phyloP scores from a whole-genome alignment of 2,113 vertebrate species.

The Vulpes ferrilata region DNA sequence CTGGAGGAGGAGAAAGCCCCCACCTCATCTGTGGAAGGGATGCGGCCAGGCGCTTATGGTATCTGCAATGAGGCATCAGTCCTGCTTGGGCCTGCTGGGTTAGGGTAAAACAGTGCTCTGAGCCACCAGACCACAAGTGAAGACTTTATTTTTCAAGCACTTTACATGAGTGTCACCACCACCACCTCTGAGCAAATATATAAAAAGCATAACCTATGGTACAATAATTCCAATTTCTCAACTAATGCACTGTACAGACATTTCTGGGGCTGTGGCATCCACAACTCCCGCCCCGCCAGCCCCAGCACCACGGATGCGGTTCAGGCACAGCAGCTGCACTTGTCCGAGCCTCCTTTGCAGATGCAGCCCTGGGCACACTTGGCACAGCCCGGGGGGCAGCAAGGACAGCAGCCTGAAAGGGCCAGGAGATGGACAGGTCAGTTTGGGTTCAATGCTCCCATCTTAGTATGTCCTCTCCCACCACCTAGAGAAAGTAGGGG shows the following conservation, averaged over 20 bases:
- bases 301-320: fast-evolving
- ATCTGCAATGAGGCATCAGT: neutral
- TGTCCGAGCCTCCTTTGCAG: conserved; percentile 92
- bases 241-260: neutral
- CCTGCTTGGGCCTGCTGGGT: neutral
- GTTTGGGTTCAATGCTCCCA: neutral
- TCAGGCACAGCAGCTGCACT: conserved; percentile 95
- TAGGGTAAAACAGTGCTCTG: neutral
- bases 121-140: conserved; percentile 35
- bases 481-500: neutral
- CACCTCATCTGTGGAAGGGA: neutral
- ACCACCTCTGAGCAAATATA: conserved; percentile 59
- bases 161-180: conserved; percentile 25
- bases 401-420: conserved; percentile 93
- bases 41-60: fast-evolving
- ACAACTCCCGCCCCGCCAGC: neutral
- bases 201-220: conserved; percentile 77
- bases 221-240: conserved; percentile 57
- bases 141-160: conserved; percentile 76
- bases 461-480: neutral
- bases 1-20: neutral
- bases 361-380: conserved; percentile 96
- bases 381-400: conserved; percentile 93
- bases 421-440: neutral
- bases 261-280: neutral